Evolutionary conservation across 2,113 vertebrate genomes (phyloP).

Genomic region (Chrysemys picta): DNA sequence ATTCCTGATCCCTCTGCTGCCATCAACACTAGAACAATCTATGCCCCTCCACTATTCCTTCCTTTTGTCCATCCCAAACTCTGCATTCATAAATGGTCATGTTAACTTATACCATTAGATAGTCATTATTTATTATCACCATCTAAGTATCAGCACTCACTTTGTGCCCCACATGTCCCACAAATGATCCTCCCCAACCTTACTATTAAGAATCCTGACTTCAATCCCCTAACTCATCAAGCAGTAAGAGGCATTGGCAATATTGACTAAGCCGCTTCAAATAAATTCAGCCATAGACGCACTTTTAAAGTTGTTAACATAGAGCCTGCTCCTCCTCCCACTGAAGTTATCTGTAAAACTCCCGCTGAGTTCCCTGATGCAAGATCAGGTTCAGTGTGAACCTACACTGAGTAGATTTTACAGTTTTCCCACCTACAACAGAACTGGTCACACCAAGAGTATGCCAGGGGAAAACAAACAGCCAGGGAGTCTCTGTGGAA

Average conservation of each 20-base stretch:
- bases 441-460: background rate
- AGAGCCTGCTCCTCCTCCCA: background rate
- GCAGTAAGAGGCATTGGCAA: fast-evolving
- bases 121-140: no score
- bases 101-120: background rate
- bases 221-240: background rate
- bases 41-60: background rate
- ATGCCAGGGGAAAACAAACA: background rate
- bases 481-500: background rate
- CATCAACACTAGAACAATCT: background rate
- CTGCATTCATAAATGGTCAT: background rate
- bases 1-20: background rate
- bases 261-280: background rate
- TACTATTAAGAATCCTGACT: background rate
- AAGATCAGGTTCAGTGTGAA: background rate
- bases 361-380: background rate
- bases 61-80: background rate
- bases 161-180: background rate
- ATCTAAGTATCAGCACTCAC: fast-evolving
- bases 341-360: background rate
- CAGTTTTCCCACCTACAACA: background rate
- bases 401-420: no score
- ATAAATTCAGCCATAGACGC: background rate
- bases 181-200: background rate
- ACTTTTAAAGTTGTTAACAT: background rate